phyloP scores from a whole-genome alignment of 30 jellyfish, hydroid and myxozoan species.

The Chironex yamaguchii region DNA sequence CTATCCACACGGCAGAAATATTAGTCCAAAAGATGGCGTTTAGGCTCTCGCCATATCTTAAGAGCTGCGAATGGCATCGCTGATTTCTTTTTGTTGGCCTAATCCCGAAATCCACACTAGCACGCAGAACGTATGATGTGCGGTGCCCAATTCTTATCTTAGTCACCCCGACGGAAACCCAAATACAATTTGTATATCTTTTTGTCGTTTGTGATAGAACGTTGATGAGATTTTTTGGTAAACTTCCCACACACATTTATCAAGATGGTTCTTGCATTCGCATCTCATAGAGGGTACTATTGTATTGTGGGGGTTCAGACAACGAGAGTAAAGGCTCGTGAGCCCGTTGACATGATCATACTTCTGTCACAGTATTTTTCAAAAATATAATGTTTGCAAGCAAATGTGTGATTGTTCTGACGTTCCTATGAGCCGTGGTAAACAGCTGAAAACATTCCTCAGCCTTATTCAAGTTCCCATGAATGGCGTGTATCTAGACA shows the following conservation, averaged over 20 bases:
- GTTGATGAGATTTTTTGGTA: constrained; percentile 10
- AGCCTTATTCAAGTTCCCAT: too few species aligned
- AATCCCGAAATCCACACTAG: constrained; percentile 24
- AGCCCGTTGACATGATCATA: too few species aligned
- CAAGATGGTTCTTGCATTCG: constrained; percentile 33
- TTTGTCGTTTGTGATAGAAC: constrained; percentile 3
- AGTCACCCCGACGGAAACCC: constrained; percentile 2
- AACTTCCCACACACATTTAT: constrained; percentile 16
- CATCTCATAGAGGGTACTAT: too few species aligned
- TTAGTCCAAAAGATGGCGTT: not conserved
- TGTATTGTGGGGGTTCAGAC: too few species aligned
- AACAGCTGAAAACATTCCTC: too few species aligned
- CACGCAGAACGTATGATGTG: constrained; percentile 21
- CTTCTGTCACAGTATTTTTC: too few species aligned
- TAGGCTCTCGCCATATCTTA: constrained; percentile 8
- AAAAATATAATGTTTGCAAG: too few species aligned
- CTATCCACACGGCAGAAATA: constrained; percentile 12
- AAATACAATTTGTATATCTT: constrained; percentile 9
- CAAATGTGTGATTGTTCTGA: too few species aligned
- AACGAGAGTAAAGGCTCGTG: too few species aligned
- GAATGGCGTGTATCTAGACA: too few species aligned
- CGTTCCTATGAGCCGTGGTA: too few species aligned
- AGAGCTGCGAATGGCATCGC: constrained; percentile 30
- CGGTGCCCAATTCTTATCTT: constrained; percentile 24
- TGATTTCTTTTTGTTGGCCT: constrained; percentile 17